Conservation (phyloP, 2,113 vertebrate genomes). For the Mobula hypostoma region DNA sequence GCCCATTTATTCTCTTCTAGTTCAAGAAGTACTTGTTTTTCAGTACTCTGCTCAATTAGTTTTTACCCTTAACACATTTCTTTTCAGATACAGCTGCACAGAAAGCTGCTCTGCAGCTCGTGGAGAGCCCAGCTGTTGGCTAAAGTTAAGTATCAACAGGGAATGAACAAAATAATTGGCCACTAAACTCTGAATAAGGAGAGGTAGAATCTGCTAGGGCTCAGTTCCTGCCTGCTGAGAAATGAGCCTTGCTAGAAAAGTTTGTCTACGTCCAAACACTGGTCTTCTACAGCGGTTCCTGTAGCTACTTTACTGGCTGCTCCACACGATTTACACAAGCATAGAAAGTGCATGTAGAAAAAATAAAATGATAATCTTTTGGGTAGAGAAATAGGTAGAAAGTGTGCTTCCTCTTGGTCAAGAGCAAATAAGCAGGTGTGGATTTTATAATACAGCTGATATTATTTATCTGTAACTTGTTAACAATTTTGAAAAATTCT, state of each 20-base stretch:
- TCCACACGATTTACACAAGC: not conserved
- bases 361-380: not conserved
- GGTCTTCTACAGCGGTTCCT: not conserved
- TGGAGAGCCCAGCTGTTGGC: not conserved
- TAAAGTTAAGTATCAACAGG: not conserved
- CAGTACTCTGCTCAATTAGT: not conserved
- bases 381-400: not conserved
- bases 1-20: not conserved
- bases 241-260: not conserved
- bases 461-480: not conserved
- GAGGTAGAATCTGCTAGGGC: not conserved
- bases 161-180: not conserved
- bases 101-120: not conserved
- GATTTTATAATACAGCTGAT: not conserved
- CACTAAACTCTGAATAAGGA: not conserved
- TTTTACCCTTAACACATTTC: not conserved
- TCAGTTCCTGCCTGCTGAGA: not conserved
- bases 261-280: not conserved
- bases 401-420: not conserved
- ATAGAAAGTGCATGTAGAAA: not conserved
- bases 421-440: no score
- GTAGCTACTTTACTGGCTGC: no score
- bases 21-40: not conserved
- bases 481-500: not conserved
- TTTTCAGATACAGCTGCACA: not conserved